Evolutionary conservation across 2,888 invertebrate genomes (phyloP), one percentile per base, ranked within the genome.

Genomic region (Phasia obesa): DNA sequence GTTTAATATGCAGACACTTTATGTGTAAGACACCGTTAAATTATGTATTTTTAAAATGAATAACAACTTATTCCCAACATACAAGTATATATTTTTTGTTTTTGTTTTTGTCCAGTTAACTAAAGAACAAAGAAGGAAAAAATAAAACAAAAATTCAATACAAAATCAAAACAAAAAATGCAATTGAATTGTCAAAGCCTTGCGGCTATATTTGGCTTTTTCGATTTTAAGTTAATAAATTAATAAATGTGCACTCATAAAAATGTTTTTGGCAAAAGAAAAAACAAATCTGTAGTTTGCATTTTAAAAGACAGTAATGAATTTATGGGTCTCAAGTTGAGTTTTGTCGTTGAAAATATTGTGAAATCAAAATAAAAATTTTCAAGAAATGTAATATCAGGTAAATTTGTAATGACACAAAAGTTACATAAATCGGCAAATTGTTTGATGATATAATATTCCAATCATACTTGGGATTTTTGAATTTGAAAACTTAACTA

Each of bases 1-100:
- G 85, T 78, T 83, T 83, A 83, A 78, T 83, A 83, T 83, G 74
- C 82, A 83, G 78, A 84, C 81, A 82, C 78, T 83, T 75, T 79
- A 75, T 59, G 55, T 79, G 79, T 75, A 79, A 75, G 83, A 71
- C 83, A 79, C 83, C 83, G 78, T 83, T 79, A 83, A 83, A 79
- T 83, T 71, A 83, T 83, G 75, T 71, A 70, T 75, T 83, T 83
- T 57, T 70, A 25, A 59, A 74, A 44, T 64, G 57, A 57, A 71
- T 64, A 81, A 59, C 75, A 64, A 75, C 70, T 81, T 76, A 76
- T 81, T 81, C 57, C n/a, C 47, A 55, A 57, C 19, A 27, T 70
- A 55, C 80, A 55, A 81, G 55, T 75, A 62, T 75, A 55, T 80
- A 15, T 60, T 44, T 13, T 38, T 38, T 4, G 4, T 47, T 47